Conservation (phyloP, 2,888 invertebrate genomes). For the Chloroclystis v-ata region DNA sequence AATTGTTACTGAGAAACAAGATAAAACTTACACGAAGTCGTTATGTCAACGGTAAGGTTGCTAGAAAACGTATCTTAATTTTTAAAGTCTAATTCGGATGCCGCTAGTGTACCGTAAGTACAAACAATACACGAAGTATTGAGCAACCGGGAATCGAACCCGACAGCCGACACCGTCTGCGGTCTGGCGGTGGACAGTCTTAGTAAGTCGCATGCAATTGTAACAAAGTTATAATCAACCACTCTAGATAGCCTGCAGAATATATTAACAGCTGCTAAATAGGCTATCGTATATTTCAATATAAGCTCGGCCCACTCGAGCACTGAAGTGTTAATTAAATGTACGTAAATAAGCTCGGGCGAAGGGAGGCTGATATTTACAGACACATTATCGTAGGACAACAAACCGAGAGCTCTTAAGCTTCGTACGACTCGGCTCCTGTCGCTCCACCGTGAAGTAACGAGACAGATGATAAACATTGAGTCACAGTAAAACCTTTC, state of each 20-base stretch:
- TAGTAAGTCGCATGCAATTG: constrained; percentile 26
- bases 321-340: constrained; percentile 58
- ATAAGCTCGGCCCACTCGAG: constrained; percentile 39
- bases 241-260: constrained; percentile 41
- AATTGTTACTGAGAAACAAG: too few species aligned
- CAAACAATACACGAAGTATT: constrained; percentile 36
- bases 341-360: constrained; percentile 51
- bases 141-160: constrained; percentile 46
- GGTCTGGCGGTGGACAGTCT: constrained; percentile 47
- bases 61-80: constrained; percentile 17
- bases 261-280: constrained; percentile 39
- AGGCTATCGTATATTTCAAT: constrained; percentile 29
- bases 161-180: constrained; percentile 44
- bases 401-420: constrained; percentile 57
- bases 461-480: constrained; percentile 55
- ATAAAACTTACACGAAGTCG: too few species aligned
- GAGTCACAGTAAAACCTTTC: constrained; percentile 45
- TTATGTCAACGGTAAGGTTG: not conserved
- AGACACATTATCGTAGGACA: constrained; percentile 61
- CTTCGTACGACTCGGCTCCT: constrained; percentile 24
- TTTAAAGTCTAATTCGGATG: too few species aligned
- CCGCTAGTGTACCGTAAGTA: too few species aligned
- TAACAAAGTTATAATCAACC: constrained; percentile 37
- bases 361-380: constrained; percentile 56
- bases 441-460: constrained; percentile 22